Evolutionary conservation across 1,140 invertebrate genomes (phyloP).

Genomic region (Stegodyphus mimosarum): DNA sequence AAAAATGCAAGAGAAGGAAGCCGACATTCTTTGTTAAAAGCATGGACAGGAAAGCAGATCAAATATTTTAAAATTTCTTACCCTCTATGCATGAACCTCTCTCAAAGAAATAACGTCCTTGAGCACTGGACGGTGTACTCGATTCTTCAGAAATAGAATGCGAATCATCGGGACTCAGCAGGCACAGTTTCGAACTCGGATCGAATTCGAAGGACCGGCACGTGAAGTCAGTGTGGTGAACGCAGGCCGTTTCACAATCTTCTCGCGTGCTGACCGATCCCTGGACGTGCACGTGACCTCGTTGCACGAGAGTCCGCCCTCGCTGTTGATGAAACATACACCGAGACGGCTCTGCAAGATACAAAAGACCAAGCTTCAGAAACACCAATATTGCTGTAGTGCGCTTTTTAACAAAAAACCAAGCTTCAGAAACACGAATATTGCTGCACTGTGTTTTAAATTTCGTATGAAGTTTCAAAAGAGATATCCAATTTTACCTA

Average conservation of each 20-base stretch:
- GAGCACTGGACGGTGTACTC: not conserved
- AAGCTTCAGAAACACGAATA: constrained; percentile 4
- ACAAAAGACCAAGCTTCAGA: not conserved
- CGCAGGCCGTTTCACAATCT: constrained; percentile 51
- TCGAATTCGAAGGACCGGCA: constrained; percentile 59
- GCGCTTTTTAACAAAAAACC: no score
- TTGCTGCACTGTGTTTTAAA: no score
- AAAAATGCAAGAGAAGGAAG: no score
- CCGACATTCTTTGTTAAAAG: no score
- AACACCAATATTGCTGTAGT: no score
- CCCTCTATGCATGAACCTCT: constrained; percentile 61
- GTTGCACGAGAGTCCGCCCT: constrained; percentile 38
- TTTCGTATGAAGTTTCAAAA: no score
- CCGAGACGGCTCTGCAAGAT: constrained; percentile 51
- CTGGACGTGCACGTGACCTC: constrained; percentile 58
- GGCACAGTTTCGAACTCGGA: constrained; percentile 24
- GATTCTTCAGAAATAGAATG: constrained; percentile 34
- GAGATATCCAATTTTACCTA: no score
- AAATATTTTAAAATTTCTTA: constrained; percentile 37
- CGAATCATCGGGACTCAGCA: constrained; percentile 58
- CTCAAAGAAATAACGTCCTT: constrained; percentile 53
- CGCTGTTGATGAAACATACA: constrained; percentile 52
- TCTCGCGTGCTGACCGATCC: constrained; percentile 30
- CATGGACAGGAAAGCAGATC: no score
- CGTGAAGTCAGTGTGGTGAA: constrained; percentile 45